Conservation (phyloP, 1,140 invertebrate species). For the Hirudo medicinalis region DNA sequence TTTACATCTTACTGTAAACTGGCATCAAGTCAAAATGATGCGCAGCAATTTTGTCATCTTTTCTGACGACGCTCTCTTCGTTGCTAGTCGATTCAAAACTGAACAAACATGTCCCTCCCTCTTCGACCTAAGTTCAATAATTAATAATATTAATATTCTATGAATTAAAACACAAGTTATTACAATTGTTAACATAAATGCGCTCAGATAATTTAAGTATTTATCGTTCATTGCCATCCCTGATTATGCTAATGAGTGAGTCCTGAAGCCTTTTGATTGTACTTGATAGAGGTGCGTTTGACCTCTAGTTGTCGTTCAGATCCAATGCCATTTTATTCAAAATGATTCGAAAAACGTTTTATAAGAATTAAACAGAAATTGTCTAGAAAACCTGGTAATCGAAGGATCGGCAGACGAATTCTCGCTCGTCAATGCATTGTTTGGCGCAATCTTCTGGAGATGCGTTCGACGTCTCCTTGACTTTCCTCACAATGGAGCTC, state of each 20-base stretch:
- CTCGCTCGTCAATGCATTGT: constrained; percentile 33
- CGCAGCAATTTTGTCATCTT: constrained; percentile 28
- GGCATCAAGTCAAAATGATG: constrained; percentile 41
- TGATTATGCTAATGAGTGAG: too few relatives aligned
- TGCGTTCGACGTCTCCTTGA: constrained; percentile 28
- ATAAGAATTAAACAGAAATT: too few relatives aligned
- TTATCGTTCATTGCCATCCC: too few relatives aligned
- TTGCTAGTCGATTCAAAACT: constrained; percentile 35
- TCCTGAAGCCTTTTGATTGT: too few relatives aligned
- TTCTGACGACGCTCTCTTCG: constrained; percentile 32
- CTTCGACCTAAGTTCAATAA: background rate
- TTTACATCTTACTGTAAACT: constrained; percentile 28
- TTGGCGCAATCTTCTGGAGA: constrained; percentile 34
- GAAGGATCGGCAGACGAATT: constrained; percentile 36
- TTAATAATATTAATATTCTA: background rate
- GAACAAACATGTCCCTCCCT: constrained; percentile 32
- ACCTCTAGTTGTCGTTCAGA: too few relatives aligned
- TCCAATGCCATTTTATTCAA: too few relatives aligned
- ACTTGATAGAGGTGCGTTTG: too few relatives aligned
- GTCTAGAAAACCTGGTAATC: constrained; percentile 33
- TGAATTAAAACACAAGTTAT: too few relatives aligned
- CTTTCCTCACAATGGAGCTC: constrained; percentile 32
- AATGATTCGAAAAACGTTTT: too few relatives aligned
- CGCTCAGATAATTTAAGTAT: too few relatives aligned
- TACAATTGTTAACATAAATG: too few relatives aligned